Percentiles rank a stretch among this genome's conserved stretches.
phyloP scores from a whole-genome alignment of 92 coral and sea anemone species.

The Isaurus tuberculatus region DNA sequence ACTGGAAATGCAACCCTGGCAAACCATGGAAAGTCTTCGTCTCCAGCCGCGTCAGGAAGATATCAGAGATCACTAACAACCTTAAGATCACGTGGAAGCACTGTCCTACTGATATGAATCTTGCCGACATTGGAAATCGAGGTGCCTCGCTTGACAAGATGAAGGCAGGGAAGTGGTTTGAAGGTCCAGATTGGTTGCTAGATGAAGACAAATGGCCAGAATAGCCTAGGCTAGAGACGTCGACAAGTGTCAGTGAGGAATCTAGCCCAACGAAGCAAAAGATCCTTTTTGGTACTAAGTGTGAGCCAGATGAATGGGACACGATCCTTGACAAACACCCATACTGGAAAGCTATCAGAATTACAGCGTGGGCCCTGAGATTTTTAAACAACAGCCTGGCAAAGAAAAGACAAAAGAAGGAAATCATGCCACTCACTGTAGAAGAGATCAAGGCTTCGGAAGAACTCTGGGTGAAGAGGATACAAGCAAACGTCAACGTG shows the following conservation, averaged over 20 bases:
- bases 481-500: conserved; percentile 20
- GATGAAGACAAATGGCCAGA: conserved; percentile 36
- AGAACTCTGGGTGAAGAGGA: conserved; percentile 46
- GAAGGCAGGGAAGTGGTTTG: conserved; percentile 54
- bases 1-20: conserved; percentile 75
- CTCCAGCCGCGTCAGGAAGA: conserved; percentile 63
- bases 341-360: conserved; percentile 43
- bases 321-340: conserved; percentile 4
- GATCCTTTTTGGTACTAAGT: conserved; percentile 32
- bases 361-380: conserved; percentile 53
- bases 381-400: conserved; percentile 44
- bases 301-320: conserved; percentile 63
- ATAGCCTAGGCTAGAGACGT: conserved; percentile 49
- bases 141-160: conserved; percentile 68
- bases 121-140: conserved; percentile 76
- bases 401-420: conserved; percentile 11
- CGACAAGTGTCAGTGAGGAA: conserved; percentile 37
- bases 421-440: conserved; percentile 42
- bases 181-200: conserved; percentile 52
- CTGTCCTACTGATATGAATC: conserved; percentile 69
- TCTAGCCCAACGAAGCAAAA: conserved; percentile 26
- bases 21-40: conserved; percentile 76
- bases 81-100: conserved; percentile 59
- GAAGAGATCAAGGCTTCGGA: conserved; percentile 54
- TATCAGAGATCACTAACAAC: conserved; percentile 62